Base-by-base conservation (phyloP, 2,888 invertebrate genomes). In the Galerucella pusilla region DNA sequence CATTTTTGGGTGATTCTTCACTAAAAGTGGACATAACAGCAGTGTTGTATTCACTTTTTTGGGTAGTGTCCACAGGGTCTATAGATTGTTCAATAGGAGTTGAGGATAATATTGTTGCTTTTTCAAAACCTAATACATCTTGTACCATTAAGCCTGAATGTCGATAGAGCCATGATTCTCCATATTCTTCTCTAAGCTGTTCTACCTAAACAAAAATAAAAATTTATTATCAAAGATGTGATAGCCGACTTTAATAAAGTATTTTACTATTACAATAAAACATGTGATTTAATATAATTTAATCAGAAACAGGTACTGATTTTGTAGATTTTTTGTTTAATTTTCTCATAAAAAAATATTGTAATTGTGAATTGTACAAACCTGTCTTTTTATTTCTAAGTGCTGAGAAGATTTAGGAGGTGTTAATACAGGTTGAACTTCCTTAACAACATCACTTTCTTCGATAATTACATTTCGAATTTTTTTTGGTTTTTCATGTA, bases 81-180 rank as follows among this genome's bases (percentile, higher is more conserved):
- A 77, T 20, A 16, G 68, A 64, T 49, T 46, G 63, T 9, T 79
- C 80, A 20, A 73, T 67, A 14, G 81, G 80, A 14, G 80, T 81
- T 4, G 81, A 81, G 16, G 80, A 80, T 49, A 78, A 63, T n/a
- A 81, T 73, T 0, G 81, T 76, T 12, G 83, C 77, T 64, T 86
- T 85, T 72, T 88, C 86, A 63, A 91, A 83, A 16, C 92, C 91
- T 81, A 92, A 86, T 46, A 90, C 89, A 81, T 89, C 90, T 81
- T 91, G 90, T 64, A 92, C 88, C 57, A 85, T 84, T 49, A 89
- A 88, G 3, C 84, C 85, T 6, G 81, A 80, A 54, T 83, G 78
- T 45, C 74, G 75, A 74, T 90, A 90, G 46, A 93, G 82, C 93
- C 93, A 93, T 68, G 90, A 88, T 79, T 90, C 89, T 12, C 92